Evolutionary conservation across 2,113 vertebrate species (phyloP).

Genomic region (Pipa parva): DNA sequence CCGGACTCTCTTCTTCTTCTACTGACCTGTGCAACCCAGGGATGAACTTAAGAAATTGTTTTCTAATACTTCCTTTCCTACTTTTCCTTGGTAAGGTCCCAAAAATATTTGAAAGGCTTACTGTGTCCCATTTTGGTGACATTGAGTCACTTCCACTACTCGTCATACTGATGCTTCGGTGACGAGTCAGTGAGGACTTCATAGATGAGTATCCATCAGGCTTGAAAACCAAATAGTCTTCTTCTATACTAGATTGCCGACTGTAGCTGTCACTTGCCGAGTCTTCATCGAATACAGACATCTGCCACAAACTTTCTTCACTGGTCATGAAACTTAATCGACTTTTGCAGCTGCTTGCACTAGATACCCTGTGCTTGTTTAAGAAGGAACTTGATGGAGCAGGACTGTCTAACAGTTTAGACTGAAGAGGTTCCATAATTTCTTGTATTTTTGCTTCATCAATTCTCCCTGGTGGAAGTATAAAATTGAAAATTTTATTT

Average conservation of each 20-base stretch:
- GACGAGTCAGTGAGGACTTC: slow-evolving; percentile 52
- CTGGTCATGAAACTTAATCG: slow-evolving; percentile 72
- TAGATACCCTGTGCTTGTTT: slow-evolving; percentile 66
- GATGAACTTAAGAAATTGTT: slow-evolving; percentile 80
- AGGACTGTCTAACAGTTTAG: slow-evolving; percentile 14
- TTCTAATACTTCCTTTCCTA: slow-evolving; percentile 71
- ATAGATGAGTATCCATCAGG: slow-evolving; percentile 29
- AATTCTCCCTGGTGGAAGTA: slow-evolving; percentile 63
- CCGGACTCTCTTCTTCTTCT: slow-evolving; percentile 79
- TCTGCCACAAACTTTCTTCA: slow-evolving; percentile 65
- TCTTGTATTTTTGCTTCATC: slow-evolving; percentile 50
- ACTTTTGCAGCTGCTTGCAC: slow-evolving; percentile 81
- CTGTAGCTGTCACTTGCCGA: slow-evolving; percentile 47
- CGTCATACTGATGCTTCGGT: slow-evolving; percentile 75
- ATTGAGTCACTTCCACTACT: slow-evolving; percentile 66
- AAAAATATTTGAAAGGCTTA: slow-evolving; percentile 60
- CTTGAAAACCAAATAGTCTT: slow-evolving; percentile 66
- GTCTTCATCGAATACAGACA: slow-evolving; percentile 76
- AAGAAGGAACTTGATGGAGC: fast-evolving
- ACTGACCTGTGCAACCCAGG: slow-evolving; percentile 83
- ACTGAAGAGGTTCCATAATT: slow-evolving; percentile 52
- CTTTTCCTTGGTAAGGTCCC: slow-evolving; percentile 83
- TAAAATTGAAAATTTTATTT: no score
- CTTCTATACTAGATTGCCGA: slow-evolving; percentile 67
- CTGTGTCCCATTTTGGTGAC: slow-evolving; percentile 75